These are phyloP conservation scores for Apogon hyalosoma DNA, from an alignment of 2,797 vertebrate genomes.

Conservation along the genomic window DNA sequence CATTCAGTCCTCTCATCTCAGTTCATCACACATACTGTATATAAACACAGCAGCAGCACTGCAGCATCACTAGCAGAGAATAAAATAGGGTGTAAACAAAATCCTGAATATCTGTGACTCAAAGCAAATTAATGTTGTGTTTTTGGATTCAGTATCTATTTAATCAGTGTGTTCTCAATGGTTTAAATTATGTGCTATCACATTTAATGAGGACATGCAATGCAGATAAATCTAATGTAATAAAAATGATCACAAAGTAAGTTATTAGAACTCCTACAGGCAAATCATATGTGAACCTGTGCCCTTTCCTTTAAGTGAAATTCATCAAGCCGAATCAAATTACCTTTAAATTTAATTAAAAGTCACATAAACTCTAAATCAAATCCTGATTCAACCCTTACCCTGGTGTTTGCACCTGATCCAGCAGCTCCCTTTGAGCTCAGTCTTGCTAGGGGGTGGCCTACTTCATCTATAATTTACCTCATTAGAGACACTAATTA, in stretches of 20 bases:
- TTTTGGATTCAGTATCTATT: background rate
- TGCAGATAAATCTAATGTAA: background rate
- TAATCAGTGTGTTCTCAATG: background rate
- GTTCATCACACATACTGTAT: conserved; percentile 32
- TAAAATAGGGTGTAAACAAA: background rate
- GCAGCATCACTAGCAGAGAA: conserved; percentile 31
- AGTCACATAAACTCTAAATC: conserved; percentile 35
- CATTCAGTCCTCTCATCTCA: conserved; percentile 46
- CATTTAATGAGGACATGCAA: background rate
- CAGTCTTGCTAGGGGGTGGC: conserved; percentile 55
- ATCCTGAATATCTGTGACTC: background rate
- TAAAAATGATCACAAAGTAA: background rate
- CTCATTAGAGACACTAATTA: conserved; percentile 72
- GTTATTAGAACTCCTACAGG: background rate
- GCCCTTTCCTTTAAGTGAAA: conserved; percentile 2
- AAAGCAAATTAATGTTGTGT: too few relatives aligned
- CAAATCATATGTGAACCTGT: background rate
- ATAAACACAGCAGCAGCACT: conserved; percentile 7
- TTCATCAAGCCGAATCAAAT: conserved; percentile 5
- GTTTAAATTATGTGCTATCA: background rate
- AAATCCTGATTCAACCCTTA: conserved; percentile 21
- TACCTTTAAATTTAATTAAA: conserved; percentile 32
- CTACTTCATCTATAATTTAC: conserved; percentile 80
- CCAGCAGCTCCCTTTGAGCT: conserved; percentile 47
- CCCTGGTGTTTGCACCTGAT: conserved; percentile 48